Conservation (phyloP, 2,888 invertebrate species). For the Gonocerus acuteangulatus region DNA sequence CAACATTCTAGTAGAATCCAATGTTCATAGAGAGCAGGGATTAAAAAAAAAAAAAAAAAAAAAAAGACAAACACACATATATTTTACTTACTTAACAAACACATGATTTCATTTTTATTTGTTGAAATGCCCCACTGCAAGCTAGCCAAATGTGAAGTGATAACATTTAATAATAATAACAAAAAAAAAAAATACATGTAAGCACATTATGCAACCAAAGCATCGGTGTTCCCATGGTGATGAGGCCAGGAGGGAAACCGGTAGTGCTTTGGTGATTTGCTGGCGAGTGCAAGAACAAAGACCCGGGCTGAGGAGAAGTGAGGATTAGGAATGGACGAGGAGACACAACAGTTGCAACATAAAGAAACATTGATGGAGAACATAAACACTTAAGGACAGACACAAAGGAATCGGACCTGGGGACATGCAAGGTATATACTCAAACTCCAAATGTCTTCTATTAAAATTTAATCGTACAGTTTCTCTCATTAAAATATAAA, state of each 20-base stretch:
- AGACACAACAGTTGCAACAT: slow-evolving; percentile 21
- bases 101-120: slow-evolving; percentile 1
- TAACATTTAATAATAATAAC: slow-evolving; percentile 2
- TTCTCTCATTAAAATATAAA: too few species aligned
- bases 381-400: slow-evolving; percentile 20
- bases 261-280: slow-evolving; percentile 24
- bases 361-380: slow-evolving; percentile 24
- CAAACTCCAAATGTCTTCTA: too few species aligned
- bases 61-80: background rate
- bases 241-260: slow-evolving; percentile 8
- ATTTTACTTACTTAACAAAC: slow-evolving; percentile 17
- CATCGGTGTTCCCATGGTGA: slow-evolving; percentile 22
- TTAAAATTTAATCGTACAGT: too few species aligned
- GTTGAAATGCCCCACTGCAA: slow-evolving; percentile 17
- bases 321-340: background rate
- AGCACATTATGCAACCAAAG: slow-evolving; percentile 25
- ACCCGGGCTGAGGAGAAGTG: background rate
- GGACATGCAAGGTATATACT: slow-evolving; percentile 11
- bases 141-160: slow-evolving; percentile 22
- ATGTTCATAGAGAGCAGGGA: background rate
- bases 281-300: slow-evolving; percentile 18
- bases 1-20: too few species aligned
- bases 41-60: background rate
- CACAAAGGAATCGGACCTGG: background rate
- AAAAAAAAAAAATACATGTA: slow-evolving; percentile 14